Conservation (phyloP, 2,888 invertebrate species). For the Frankliniella fusca region DNA sequence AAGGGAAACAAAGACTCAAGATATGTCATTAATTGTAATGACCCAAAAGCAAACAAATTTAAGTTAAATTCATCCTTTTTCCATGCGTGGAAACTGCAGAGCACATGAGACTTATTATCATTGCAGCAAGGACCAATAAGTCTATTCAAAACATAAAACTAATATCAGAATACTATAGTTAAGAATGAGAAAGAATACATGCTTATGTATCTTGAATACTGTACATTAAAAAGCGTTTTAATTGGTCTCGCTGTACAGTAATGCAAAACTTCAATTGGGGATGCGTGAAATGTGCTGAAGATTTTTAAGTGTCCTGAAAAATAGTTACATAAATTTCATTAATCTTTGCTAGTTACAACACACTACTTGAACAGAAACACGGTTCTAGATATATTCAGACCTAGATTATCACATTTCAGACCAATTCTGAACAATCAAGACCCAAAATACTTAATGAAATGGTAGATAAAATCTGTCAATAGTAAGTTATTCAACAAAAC, state of each 20-base stretch:
- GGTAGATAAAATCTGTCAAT: background rate
- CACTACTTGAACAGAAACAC: background rate
- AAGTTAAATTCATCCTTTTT: background rate
- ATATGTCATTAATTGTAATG: background rate
- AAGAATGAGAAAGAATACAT: background rate
- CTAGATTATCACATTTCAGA: constrained; percentile 25
- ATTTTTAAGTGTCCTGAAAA: background rate
- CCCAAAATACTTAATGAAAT: background rate
- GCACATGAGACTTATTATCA: background rate
- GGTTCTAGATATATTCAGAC: background rate
- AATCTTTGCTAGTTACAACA: background rate
- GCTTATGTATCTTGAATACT: background rate
- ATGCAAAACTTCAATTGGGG: background rate
- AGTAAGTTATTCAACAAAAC: background rate
- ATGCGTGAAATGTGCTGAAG: background rate
- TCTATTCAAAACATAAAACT: background rate
- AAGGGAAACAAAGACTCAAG: no score
- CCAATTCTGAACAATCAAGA: background rate
- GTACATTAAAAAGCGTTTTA: no score
- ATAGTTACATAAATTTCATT: background rate
- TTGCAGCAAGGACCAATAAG: background rate
- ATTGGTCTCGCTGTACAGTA: no score
- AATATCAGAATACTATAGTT: background rate
- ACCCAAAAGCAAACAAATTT: background rate
- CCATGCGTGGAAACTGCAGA: background rate